A percentile compares a stretch with the other conserved stretches of the same genome.
These are phyloP conservation scores for Papilio dardanus DNA, from an alignment of 1,140 invertebrate genomes.

Conservation along the genomic window DNA sequence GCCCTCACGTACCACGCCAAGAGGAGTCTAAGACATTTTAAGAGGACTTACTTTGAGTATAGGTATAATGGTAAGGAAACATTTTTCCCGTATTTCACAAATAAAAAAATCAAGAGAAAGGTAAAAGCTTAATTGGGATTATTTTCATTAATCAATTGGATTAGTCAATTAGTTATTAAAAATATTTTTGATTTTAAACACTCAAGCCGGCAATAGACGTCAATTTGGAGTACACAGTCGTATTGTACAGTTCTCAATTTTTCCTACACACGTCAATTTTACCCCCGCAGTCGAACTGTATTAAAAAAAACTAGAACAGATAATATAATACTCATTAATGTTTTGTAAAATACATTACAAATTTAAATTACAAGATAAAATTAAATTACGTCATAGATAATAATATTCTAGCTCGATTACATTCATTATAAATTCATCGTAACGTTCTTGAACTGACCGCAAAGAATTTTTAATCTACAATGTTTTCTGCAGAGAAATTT, in stretches of 20 bases:
- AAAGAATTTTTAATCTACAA: constrained; percentile 60
- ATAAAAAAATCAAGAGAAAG: too few species aligned
- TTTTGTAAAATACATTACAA: background rate
- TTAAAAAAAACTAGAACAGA: background rate
- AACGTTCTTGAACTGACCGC: constrained; percentile 41
- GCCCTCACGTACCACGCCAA: background rate
- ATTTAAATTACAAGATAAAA: constrained; percentile 29
- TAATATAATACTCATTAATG: background rate
- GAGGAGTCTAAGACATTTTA: background rate
- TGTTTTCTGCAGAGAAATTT: constrained; percentile 48
- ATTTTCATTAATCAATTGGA: too few species aligned
- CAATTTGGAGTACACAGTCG: too few species aligned
- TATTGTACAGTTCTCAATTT: too few species aligned
- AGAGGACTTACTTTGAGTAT: constrained; percentile 7
- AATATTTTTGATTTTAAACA: too few species aligned
- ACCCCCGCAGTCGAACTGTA: too few species aligned
- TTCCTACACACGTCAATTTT: too few species aligned
- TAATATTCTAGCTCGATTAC: constrained; percentile 13
- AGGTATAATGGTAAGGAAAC: background rate
- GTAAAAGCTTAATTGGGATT: background rate
- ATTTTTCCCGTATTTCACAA: too few species aligned
- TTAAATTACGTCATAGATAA: constrained; percentile 17
- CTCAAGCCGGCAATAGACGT: too few species aligned
- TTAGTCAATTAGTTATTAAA: too few species aligned
- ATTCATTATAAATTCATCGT: constrained; percentile 50